A percentile compares a stretch with the other conserved stretches of the same genome.
phyloP scores from a whole-genome alignment of 2,113 vertebrate genomes.

The Peromyscus californicus region DNA sequence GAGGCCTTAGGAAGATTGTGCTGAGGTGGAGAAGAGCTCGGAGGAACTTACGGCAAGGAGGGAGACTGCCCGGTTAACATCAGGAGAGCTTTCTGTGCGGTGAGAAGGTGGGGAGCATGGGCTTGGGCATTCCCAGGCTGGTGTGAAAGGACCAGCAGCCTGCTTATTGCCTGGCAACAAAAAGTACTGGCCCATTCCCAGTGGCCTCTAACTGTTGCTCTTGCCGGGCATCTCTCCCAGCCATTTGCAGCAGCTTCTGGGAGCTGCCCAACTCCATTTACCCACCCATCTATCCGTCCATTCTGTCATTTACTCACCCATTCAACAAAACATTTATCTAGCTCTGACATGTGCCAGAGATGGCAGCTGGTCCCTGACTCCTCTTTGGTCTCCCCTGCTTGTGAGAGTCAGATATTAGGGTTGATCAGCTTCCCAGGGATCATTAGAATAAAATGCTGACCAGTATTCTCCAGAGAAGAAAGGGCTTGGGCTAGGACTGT shows the following conservation, averaged over 20 bases:
- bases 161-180: background rate
- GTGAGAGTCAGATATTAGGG: background rate
- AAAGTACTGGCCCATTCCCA: background rate
- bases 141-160: background rate
- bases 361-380: constrained; percentile 27
- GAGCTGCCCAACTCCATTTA: background rate
- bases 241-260: background rate
- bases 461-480: background rate
- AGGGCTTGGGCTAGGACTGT: background rate
- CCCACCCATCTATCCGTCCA: background rate
- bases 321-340: constrained; percentile 50
- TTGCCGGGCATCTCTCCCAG: constrained; percentile 1
- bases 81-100: background rate
- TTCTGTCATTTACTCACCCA: constrained; percentile 11
- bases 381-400: background rate
- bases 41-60: background rate
- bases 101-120: background rate
- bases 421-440: background rate
- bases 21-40: background rate
- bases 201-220: background rate
- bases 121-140: background rate
- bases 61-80: background rate
- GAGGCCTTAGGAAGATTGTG: background rate
- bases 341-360: background rate
- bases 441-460: background rate